phyloP scores from a whole-genome alignment of 2,888 invertebrate genomes.

The Trissoscelio sp. region DNA sequence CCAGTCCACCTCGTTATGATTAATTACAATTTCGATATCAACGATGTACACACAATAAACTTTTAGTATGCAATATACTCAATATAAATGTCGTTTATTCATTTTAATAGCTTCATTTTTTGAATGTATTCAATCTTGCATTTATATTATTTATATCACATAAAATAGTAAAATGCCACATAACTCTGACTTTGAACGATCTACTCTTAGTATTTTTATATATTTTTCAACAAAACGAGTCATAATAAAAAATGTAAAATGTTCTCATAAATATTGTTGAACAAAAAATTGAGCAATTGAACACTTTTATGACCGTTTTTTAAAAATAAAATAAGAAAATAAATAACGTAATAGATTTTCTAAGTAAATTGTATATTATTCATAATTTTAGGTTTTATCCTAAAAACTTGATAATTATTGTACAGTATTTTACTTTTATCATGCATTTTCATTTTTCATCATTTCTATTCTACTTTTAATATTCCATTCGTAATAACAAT shows the following conservation, averaged over 20 bases:
- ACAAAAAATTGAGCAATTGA: too few species aligned
- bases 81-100: background rate
- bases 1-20: too few species aligned
- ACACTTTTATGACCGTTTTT: too few species aligned
- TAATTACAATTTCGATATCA: too few species aligned
- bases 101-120: background rate
- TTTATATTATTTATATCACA: slow-evolving; percentile 2
- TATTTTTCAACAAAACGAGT: background rate
- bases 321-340: too few species aligned
- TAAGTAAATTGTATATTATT: too few species aligned
- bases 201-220: background rate
- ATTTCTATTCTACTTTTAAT: too few species aligned
- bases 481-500: background rate
- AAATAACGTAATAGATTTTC: too few species aligned
- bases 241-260: background rate
- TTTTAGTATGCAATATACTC: background rate
- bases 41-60: background rate
- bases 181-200: background rate
- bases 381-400: too few species aligned
- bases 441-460: too few species aligned
- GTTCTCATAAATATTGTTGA: background rate
- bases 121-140: background rate
- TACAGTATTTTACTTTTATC: too few species aligned
- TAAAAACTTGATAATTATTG: too few species aligned
- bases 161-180: background rate